A percentile compares a stretch with the other conserved stretches of the same genome.
phyloP scores from a whole-genome alignment of 2,888 invertebrate genomes.

The Eupithecia dodoneata region DNA sequence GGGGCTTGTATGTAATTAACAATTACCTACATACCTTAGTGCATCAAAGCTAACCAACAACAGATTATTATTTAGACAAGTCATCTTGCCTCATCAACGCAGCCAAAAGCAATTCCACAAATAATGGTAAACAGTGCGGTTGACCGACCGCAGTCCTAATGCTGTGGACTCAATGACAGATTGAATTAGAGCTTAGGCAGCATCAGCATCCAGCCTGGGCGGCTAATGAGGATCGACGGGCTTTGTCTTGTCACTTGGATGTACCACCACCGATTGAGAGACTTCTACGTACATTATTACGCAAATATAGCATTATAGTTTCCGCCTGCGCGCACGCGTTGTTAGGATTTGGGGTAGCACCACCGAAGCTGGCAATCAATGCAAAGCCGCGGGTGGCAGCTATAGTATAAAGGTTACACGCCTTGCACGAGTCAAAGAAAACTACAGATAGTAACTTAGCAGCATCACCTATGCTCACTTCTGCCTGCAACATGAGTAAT shows the following conservation, averaged over 20 bases:
- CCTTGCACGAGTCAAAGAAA: no score
- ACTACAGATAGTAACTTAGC: no score
- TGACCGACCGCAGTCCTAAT: slow-evolving; percentile 26
- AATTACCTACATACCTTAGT: neutral
- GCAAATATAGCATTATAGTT: neutral
- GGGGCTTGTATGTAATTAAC: neutral
- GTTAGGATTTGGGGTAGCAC: no score
- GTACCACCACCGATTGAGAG: neutral
- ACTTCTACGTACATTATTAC: neutral
- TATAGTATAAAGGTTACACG: no score
- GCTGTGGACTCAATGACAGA: slow-evolving; percentile 27
- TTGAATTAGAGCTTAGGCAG: slow-evolving; percentile 24
- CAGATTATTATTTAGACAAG: slow-evolving; percentile 5
- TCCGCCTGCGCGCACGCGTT: no score
- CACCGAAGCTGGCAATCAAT: no score
- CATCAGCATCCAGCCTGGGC: neutral
- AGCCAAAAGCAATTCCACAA: slow-evolving; percentile 20
- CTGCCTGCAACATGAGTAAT: no score
- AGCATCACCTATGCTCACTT: no score
- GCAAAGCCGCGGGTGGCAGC: no score
- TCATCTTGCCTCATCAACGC: neutral
- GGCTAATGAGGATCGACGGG: slow-evolving; percentile 10
- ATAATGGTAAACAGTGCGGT: slow-evolving; percentile 24
- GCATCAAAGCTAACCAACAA: slow-evolving; percentile 4
- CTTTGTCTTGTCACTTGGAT: neutral